Evolutionary conservation across 2,797 vertebrate genomes (phyloP), one percentile per base, ranked within the genome.

Genomic region (Labroides dimidiatus): DNA sequence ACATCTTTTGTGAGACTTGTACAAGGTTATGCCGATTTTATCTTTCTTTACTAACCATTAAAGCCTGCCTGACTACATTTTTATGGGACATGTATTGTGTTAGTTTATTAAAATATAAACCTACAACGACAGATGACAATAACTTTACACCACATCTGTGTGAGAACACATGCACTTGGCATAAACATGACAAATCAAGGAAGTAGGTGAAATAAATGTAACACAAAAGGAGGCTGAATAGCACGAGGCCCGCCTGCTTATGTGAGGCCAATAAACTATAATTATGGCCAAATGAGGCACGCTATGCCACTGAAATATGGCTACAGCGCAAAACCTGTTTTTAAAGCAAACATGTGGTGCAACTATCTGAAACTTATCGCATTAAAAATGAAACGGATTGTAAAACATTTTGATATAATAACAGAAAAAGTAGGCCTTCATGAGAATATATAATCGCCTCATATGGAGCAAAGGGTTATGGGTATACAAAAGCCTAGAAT

Each of bases 211-310:
- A 70, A 75, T 80, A 83, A 80, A 84, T 21, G 65, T 60, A 57
- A 65, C 61, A 70, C 63, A 72, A 71, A 48, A 72, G 41, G 21
- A 52, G 21, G 23, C 56, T 16, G 39, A 82, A 83, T 65, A 78
- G 70, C 67, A 81, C 8, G 9, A 48, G 50, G 57, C 48, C 45
- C 30, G 56, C 23, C 24, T 36, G 64, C 59, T 77, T 41, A 3
- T 24, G 58, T 53, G 69, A 70, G 62, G 59, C 65, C 53, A 82
- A 79, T 86, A 83, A 91, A 88, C 45, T 51, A 77, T 49, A 83
- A 73, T 75, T 74, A 84, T 42, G 69, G 48, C 84, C 66, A 45
- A 60, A 67, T 37, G 39, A 82, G 58, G 13, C 51, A 45, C 60
- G 44, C 62, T 67, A 15, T 33, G 75, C 52, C 10, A 16, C 6